Evolutionary conservation across 2,113 vertebrate species (phyloP).

Genomic region (Lota lota): DNA sequence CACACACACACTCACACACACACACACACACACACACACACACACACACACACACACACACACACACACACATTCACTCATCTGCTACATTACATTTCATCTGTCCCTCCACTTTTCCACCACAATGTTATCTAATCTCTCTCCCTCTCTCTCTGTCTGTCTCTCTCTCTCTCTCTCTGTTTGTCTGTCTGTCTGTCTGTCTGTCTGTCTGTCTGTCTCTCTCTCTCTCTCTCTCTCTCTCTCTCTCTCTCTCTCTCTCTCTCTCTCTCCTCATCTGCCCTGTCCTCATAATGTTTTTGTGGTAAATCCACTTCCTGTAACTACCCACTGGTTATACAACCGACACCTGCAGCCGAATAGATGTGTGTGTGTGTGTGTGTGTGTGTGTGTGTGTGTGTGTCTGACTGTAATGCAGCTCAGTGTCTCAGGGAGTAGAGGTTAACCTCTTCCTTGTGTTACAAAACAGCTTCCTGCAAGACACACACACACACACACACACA

Average conservation of each 20-base stretch:
- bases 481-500: too few relatives aligned
- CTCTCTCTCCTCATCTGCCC: not conserved
- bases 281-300: constrained; percentile 14
- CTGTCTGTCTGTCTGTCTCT: constrained; percentile 5
- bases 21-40: constrained; percentile 32
- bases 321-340: constrained; percentile 26
- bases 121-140: constrained; percentile 57
- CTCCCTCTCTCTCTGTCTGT: constrained; percentile 22
- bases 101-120: constrained; percentile 16
- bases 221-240: too few relatives aligned
- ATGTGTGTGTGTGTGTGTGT: constrained; percentile 13
- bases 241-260: not conserved
- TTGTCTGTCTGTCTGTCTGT: constrained; percentile 10
- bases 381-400: constrained; percentile 16
- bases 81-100: not conserved
- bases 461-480: constrained; percentile 29
- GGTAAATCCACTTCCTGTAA: constrained; percentile 57
- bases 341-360: constrained; percentile 53
- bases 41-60: constrained; percentile 24
- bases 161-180: constrained; percentile 19
- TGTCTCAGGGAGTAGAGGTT: constrained; percentile 39
- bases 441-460: constrained; percentile 68
- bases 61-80: constrained; percentile 20
- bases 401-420: constrained; percentile 18
- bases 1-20: constrained; percentile 8